These are phyloP conservation scores for Sminthurides aquaticus DNA, from an alignment of 2,888 invertebrate genomes.

Conservation along the genomic window DNA sequence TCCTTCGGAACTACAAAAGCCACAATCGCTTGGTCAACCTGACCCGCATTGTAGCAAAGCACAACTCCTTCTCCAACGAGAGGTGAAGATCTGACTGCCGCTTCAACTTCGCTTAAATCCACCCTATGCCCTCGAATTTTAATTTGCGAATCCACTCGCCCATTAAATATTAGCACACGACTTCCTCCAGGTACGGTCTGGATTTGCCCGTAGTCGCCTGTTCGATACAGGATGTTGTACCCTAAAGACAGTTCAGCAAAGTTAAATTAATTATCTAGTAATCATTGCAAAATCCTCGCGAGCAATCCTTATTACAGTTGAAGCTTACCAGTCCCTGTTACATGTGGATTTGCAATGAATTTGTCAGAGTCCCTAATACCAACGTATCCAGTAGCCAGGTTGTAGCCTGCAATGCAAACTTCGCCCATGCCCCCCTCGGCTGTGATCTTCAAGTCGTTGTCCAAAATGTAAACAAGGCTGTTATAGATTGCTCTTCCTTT, in stretches of 20 bases:
- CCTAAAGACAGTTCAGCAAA: conserved; percentile 12
- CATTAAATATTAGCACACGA: conserved; percentile 27
- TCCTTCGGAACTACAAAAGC: conserved; percentile 33
- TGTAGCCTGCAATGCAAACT: conserved; percentile 21
- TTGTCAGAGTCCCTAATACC: conserved; percentile 36
- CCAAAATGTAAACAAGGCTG: conserved; percentile 69
- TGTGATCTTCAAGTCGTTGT: conserved; percentile 60
- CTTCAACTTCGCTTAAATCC: conserved; percentile 75
- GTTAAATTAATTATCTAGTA: not conserved
- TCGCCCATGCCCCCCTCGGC: conserved; percentile 54
- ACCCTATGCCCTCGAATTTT: conserved; percentile 82
- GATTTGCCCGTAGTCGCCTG: conserved; percentile 40
- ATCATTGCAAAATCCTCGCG: no score
- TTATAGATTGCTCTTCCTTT: conserved; percentile 69
- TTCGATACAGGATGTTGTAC: conserved; percentile 27
- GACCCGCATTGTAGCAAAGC: conserved; percentile 68
- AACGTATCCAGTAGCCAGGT: conserved; percentile 40
- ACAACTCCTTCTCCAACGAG: conserved; percentile 68
- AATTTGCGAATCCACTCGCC: conserved; percentile 52
- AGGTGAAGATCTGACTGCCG: conserved; percentile 51
- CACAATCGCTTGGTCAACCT: conserved; percentile 49
- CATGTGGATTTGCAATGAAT: conserved; percentile 38
- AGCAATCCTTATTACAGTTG: no score
- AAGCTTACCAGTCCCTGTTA: conserved; percentile 24
- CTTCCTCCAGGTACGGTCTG: conserved; percentile 24